A percentile compares a stretch with the other conserved stretches of the same genome.
These are phyloP conservation scores for Schizothorax lantsangensis DNA, from an alignment of 2,797 vertebrate genomes.

Conservation along the genomic window DNA sequence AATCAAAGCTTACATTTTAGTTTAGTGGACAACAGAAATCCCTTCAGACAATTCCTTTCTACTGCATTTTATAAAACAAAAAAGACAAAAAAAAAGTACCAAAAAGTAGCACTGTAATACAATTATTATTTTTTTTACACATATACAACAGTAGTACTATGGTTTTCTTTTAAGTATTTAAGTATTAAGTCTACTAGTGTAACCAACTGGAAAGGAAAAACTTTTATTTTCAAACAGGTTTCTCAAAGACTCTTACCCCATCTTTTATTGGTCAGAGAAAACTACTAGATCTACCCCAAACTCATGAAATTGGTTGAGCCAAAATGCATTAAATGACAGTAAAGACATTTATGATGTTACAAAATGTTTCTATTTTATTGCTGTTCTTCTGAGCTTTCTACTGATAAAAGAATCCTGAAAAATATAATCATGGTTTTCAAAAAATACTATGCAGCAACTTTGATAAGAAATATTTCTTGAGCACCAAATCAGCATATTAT, in stretches of 20 bases:
- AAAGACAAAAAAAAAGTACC: not conserved
- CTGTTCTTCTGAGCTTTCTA: too few relatives aligned
- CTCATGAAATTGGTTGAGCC: not conserved
- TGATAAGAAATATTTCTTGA: too few relatives aligned
- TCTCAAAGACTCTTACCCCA: not conserved
- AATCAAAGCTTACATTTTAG: not conserved
- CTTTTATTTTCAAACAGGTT: not conserved
- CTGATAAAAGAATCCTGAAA: too few relatives aligned
- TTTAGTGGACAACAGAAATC: conserved; percentile 8
- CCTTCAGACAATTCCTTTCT: conserved; percentile 1
- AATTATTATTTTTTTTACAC: accelerated
- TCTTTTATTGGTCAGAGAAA: not conserved
- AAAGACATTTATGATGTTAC: too few relatives aligned
- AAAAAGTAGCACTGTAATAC: not conserved
- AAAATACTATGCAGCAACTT: too few relatives aligned
- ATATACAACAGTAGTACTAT: not conserved
- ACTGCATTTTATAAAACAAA: not conserved
- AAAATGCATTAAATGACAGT: not conserved
- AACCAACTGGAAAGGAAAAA: not conserved
- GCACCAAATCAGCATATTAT: not conserved
- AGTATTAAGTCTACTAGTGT: not conserved
- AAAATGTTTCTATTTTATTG: too few relatives aligned
- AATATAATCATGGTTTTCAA: too few relatives aligned
- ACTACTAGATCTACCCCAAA: not conserved
- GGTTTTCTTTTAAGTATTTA: not conserved